A percentile compares a stretch with the other conserved stretches of the same genome.
Evolutionary conservation across 2,888 invertebrate genomes (phyloP).

Genomic region (Drosophila basisetae): DNA sequence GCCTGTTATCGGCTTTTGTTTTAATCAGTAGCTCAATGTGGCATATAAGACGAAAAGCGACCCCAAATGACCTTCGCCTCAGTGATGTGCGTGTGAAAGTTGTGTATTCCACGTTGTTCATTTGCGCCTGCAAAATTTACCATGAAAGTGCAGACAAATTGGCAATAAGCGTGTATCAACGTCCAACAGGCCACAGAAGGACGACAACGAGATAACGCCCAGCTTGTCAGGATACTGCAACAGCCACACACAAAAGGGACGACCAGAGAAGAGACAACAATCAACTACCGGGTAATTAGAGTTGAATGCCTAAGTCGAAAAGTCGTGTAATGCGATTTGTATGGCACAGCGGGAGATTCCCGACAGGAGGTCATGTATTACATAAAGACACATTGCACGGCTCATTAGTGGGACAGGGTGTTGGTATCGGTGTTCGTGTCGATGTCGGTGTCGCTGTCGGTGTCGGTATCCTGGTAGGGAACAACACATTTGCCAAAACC

Average conservation of each 20-base stretch:
- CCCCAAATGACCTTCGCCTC: slow-evolving; percentile 74
- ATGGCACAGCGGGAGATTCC: slow-evolving; percentile 72
- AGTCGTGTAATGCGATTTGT: slow-evolving; percentile 85
- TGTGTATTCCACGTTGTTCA: slow-evolving; percentile 17
- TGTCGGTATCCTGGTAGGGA: slow-evolving; percentile 2
- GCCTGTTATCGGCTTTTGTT: slow-evolving; percentile 64
- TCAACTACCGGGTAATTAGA: slow-evolving; percentile 81
- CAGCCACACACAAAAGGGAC: slow-evolving; percentile 54
- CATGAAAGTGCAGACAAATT: slow-evolving; percentile 75
- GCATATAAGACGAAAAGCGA: slow-evolving; percentile 37
- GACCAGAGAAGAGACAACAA: slow-evolving; percentile 47
- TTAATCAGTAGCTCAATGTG: slow-evolving; percentile 52
- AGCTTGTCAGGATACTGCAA: slow-evolving; percentile 42
- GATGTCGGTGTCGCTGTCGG: not conserved
- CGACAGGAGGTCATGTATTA: slow-evolving; percentile 52
- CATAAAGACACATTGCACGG: slow-evolving; percentile 79
- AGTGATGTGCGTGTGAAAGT: slow-evolving; percentile 67
- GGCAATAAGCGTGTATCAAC: slow-evolving; percentile 44
- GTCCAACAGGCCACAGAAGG: slow-evolving; percentile 37
- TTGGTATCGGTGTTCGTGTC: not conserved
- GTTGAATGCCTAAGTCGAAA: slow-evolving; percentile 79
- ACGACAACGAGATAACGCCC: slow-evolving; percentile 74
- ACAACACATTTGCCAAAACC: slow-evolving; percentile 51
- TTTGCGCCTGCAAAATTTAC: slow-evolving; percentile 49
- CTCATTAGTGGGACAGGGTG: slow-evolving; percentile 52